A percentile compares a stretch with the other conserved stretches of the same genome.
phyloP scores from a whole-genome alignment of 1,140 invertebrate genomes.

The Neotoxoptera formosana region DNA sequence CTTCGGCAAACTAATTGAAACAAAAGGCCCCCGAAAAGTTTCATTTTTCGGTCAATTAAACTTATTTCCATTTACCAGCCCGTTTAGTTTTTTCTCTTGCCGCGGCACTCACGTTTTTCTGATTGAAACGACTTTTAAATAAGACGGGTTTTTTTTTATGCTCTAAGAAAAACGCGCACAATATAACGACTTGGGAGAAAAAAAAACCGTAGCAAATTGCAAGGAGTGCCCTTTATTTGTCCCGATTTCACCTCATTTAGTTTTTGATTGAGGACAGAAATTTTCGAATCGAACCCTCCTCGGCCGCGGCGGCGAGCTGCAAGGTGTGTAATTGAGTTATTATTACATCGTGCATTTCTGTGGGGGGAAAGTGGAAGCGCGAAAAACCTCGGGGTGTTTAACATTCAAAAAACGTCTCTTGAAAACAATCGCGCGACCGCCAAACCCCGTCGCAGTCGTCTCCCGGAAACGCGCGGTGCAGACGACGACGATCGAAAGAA shows the following conservation, averaged over 20 bases:
- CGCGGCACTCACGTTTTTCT: slow-evolving; percentile 51
- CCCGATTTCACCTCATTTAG: slow-evolving; percentile 56
- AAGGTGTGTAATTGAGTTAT: slow-evolving; percentile 56
- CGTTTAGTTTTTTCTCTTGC: slow-evolving; percentile 52
- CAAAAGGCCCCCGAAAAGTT: slow-evolving; percentile 57
- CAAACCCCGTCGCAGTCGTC: background rate
- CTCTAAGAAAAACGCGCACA: slow-evolving; percentile 16
- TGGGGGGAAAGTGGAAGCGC: background rate
- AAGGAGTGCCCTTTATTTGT: slow-evolving; percentile 46
- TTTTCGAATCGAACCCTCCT: slow-evolving; percentile 51
- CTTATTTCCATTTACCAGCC: slow-evolving; percentile 57
- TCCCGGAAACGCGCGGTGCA: background rate
- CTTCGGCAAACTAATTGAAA: slow-evolving; percentile 57
- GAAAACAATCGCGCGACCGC: slow-evolving; percentile 27
- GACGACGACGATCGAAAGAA: background rate
- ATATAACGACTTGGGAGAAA: slow-evolving; percentile 10
- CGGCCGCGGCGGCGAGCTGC: background rate
- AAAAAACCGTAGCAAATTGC: slow-evolving; percentile 37
- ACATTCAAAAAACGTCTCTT: slow-evolving; percentile 54
- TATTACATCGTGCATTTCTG: slow-evolving; percentile 1
- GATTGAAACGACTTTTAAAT: slow-evolving; percentile 58
- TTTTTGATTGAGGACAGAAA: slow-evolving; percentile 54
- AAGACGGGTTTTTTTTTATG: slow-evolving; percentile 36
- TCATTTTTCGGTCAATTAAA: slow-evolving; percentile 58
- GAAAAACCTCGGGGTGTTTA: slow-evolving; percentile 46